Evolutionary conservation across 2,888 invertebrate genomes (phyloP), one percentile per base, ranked within the genome.

Genomic region (Dryobota labecula): DNA sequence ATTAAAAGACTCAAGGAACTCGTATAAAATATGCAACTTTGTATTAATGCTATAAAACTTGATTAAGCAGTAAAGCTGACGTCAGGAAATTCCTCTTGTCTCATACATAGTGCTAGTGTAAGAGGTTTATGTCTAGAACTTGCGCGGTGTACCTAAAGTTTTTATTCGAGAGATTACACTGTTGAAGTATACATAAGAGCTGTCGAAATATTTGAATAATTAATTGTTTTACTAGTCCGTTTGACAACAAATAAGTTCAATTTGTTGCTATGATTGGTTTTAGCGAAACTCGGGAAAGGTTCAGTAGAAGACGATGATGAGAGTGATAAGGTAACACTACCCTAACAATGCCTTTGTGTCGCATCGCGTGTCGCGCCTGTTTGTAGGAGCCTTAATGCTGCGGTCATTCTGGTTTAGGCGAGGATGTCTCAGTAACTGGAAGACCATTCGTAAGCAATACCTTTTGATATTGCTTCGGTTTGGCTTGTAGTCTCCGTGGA

Each of bases 21-120:
- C 20, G 6, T 51, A 51, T 80, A 49, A 66, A 66, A 62, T 74
- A 64, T 69, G 81, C 76, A 64, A 80, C 54, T 69, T 56, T 69
- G 76, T 80, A 63, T 61, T 43, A 68, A 54, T 30, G 60, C 63
- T 60, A 76, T 80, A 80, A 80, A 69, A 56, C 49, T 76, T 69
- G 45, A 36, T 33, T 43, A 54, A 58, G 76, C 43, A 49, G 58
- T 75, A 63, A 80, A 80, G 27, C 38, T 75, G 54, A 60, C 58
- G 62, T 54, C 53, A 38, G 43, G 36, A 58, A 15, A 65, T 78
- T 47, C 53, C 33, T 51, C 27, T 43, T 68, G 33, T 47, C 47
- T 68, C 38, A 27, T 57, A 73, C 38, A 27, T 57, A 73, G 68
- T 43, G 30, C 47, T 33, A 20, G 33, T 56, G 15, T 45, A 53